Conservation (phyloP, 2,113 vertebrate species). For the Smithornis capensis region DNA sequence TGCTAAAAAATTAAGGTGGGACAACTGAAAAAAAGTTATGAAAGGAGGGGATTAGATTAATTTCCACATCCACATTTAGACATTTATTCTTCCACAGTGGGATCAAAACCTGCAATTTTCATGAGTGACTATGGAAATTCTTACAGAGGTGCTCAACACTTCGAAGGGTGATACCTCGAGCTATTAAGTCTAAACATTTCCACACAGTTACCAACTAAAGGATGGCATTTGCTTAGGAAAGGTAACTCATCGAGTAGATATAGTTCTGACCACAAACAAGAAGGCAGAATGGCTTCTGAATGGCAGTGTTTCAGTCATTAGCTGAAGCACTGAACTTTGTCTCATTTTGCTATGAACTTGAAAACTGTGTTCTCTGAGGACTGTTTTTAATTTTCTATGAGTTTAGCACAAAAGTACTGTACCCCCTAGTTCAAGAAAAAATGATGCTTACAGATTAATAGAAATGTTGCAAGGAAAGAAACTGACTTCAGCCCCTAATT, state of each 20-base stretch:
- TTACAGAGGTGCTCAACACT: background rate
- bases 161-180: background rate
- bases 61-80: background rate
- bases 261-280: background rate
- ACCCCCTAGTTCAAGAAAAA: background rate
- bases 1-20: background rate
- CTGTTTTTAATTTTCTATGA: background rate
- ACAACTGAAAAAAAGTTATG: background rate
- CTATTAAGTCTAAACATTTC: background rate
- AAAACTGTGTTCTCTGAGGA: background rate
- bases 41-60: background rate
- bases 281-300: background rate
- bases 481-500: background rate
- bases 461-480: background rate
- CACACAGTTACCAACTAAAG: background rate
- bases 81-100: background rate
- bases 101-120: background rate
- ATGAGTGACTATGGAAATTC: background rate
- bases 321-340: background rate
- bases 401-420: background rate
- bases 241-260: background rate
- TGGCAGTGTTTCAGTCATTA: background rate
- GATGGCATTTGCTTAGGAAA: background rate
- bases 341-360: background rate
- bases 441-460: background rate